Evolutionary conservation across 2,888 invertebrate species (phyloP).

Genomic region (Aporophyla nigra): DNA sequence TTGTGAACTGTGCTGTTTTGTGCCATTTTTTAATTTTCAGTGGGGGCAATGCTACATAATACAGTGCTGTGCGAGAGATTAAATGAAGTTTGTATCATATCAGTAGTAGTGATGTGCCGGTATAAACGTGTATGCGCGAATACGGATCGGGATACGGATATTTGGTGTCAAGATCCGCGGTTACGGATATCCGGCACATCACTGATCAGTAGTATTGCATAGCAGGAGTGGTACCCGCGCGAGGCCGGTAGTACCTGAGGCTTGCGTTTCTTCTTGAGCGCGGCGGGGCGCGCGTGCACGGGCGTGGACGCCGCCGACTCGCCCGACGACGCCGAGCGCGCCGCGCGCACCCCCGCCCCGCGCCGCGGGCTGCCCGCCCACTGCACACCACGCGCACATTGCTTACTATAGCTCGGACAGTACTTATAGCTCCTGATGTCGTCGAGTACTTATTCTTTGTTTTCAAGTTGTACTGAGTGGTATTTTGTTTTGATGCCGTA

Average conservation of each 20-base stretch:
- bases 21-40: too few relatives aligned
- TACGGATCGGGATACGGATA: too few relatives aligned
- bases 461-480: not conserved
- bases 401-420: not conserved
- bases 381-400: conserved; percentile 40
- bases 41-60: not conserved
- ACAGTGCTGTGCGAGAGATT: conserved; percentile 2
- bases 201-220: not conserved
- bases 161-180: too few relatives aligned
- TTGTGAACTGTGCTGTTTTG: too few relatives aligned
- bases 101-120: not conserved
- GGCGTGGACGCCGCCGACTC: conserved; percentile 89
- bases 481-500: not conserved
- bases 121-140: too few relatives aligned
- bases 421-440: not conserved
- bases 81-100: not conserved
- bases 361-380: conserved; percentile 53
- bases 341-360: conserved; percentile 47
- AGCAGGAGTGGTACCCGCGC: not conserved
- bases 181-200: too few relatives aligned
- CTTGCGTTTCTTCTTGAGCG: conserved; percentile 86
- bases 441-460: not conserved
- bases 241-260: conserved; percentile 75
- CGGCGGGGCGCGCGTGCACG: conserved; percentile 86
- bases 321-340: conserved; percentile 71